Evolutionary conservation across 2,113 vertebrate genomes (phyloP).

Genomic region (Vimba vimba): DNA sequence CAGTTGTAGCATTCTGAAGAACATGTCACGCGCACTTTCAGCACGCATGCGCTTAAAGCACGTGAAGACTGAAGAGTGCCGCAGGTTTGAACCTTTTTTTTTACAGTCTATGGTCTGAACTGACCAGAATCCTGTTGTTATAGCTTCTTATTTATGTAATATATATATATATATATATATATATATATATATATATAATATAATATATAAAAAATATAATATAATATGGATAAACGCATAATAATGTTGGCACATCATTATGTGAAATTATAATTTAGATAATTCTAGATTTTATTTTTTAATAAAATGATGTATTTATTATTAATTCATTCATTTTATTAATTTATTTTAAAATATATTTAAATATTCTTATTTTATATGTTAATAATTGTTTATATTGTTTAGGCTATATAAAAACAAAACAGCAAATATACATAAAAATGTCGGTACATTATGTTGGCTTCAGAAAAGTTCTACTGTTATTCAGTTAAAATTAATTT

Average conservation of each 20-base stretch:
- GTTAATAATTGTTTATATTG: too few relatives aligned
- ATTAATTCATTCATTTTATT: too few relatives aligned
- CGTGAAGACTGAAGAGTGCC: background rate
- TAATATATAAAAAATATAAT: background rate
- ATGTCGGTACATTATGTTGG: background rate
- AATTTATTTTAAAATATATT: too few relatives aligned
- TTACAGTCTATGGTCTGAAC: too few relatives aligned
- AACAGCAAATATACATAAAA: too few relatives aligned
- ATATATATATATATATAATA: background rate
- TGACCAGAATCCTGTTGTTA: background rate
- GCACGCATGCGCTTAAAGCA: conserved; percentile 22
- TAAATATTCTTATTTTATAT: too few relatives aligned
- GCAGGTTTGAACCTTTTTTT: background rate
- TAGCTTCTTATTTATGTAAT: background rate
- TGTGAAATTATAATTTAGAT: too few relatives aligned
- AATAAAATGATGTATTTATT: too few relatives aligned
- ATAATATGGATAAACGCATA: too few relatives aligned
- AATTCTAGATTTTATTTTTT: too few relatives aligned
- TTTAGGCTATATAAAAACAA: too few relatives aligned
- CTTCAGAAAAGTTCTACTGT: background rate
- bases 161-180: background rate
- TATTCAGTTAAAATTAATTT: too few relatives aligned
- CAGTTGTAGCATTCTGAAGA: conserved; percentile 6
- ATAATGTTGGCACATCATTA: background rate
- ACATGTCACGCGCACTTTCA: conserved; percentile 12